phyloP scores from a whole-genome alignment of 2,888 invertebrate genomes.

The Brassicogethes aeneus region DNA sequence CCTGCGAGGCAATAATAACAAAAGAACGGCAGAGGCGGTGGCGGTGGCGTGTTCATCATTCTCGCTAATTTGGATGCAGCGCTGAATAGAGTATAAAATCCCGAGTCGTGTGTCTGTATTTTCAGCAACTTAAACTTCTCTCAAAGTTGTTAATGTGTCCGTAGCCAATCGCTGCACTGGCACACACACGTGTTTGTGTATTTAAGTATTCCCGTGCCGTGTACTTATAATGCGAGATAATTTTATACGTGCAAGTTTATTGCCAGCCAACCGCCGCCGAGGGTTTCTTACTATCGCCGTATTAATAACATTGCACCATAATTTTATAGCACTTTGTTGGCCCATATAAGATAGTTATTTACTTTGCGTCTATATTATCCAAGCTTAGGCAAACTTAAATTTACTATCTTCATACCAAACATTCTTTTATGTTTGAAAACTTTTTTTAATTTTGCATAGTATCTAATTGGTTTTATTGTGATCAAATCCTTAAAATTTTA shows the following conservation, averaged over 20 bases:
- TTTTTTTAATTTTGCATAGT: too few species aligned
- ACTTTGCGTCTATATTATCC: too few species aligned
- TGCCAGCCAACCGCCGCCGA: conserved; percentile 2
- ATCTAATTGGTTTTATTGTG: too few species aligned
- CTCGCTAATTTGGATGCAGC: conserved; percentile 12
- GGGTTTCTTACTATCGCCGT: background rate
- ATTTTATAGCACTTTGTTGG: background rate
- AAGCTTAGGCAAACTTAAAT: too few species aligned
- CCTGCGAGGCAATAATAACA: background rate
- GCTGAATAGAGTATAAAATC: conserved; percentile 8
- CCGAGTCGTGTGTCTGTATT: conserved; percentile 13
- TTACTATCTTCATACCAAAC: too few species aligned
- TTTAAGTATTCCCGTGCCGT: conserved; percentile 8
- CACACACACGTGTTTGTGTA: conserved; percentile 11
- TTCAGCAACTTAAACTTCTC: conserved; percentile 15
- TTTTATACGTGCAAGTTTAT: conserved; percentile 7
- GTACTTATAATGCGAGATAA: conserved; percentile 7
- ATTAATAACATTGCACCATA: background rate
- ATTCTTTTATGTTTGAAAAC: too few species aligned
- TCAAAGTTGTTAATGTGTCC: conserved; percentile 17
- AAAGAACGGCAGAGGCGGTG: background rate
- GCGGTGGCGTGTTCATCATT: conserved; percentile 3
- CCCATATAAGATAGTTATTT: too few species aligned
- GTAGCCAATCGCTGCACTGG: conserved; percentile 11
- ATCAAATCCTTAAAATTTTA: too few species aligned